Evolutionary conservation across 2,797 vertebrate species (phyloP), one percentile per base, ranked within the genome.

Genomic region (Aphelocoma californica): DNA sequence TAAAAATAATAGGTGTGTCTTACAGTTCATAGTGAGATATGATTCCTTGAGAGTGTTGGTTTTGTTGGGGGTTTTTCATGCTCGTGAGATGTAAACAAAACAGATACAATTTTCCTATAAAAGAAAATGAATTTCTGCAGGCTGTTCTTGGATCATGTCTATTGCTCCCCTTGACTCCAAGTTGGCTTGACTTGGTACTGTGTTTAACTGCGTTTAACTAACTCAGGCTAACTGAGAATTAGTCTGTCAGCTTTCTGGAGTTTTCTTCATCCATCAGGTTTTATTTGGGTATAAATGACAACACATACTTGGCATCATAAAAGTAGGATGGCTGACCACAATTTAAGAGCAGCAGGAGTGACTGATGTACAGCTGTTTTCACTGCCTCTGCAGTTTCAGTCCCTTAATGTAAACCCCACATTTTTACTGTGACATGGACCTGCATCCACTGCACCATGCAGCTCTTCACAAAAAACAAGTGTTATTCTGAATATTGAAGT

Each of bases 121-220:
- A 88, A 81, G 65, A 77, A 66, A 81, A 81, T 0, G 0, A 47
- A 75, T 29, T 72, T 74, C 29, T 26, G 6, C 29, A 79, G 75
- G 24, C 60, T 71, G 31, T 25, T 88, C 10, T 84, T 95, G 70
- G 65, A 84, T 67, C n/a, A 15, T 18, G 5, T n/a, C 58, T 91
- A 4, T 34, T 92, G 32, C 20, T 90, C 14, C 47, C 4, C 2
- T 23, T 58, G 60, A 56, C 72, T 91, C 48, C 60, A 91, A 84
- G 36, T 18, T 92, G 86, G 34, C 84, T 88, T 81, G 62, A 69
- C 69, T 85, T 32, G 53, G 7, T 65, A 56, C 25, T 90, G 3
- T 81, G 51, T 92, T 95, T 91, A 81, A 58, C 29, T 90, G 4
- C 75, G 36, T 92, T 95, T 89, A 82, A 89, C 8, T 38, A 56